Conservation (phyloP, 92 coral and sea anemone genomes). For the Phenganax marumi region DNA sequence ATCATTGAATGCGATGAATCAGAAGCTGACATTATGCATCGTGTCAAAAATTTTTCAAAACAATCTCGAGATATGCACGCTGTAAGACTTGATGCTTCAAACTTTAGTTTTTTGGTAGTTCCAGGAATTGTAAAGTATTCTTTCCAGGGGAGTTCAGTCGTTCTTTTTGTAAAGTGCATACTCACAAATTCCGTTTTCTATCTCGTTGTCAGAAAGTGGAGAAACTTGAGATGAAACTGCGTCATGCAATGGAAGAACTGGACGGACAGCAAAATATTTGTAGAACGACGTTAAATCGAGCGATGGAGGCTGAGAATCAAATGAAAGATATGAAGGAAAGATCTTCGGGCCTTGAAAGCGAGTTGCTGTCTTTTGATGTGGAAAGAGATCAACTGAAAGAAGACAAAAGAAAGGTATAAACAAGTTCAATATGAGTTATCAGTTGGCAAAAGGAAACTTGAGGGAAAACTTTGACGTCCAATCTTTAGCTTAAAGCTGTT, state of each 20-base stretch:
- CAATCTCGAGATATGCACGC: slow-evolving; percentile 21
- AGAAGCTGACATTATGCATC: slow-evolving; percentile 31
- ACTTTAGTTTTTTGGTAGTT: too few relatives aligned
- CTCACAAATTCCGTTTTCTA: background rate
- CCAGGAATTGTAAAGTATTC: too few relatives aligned
- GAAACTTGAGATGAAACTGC: slow-evolving; percentile 66
- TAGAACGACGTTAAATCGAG: slow-evolving; percentile 89
- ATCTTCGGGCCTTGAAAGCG: slow-evolving; percentile 89
- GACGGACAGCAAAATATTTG: slow-evolving; percentile 91
- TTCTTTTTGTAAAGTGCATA: too few relatives aligned
- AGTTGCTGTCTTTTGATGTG: slow-evolving; percentile 85
- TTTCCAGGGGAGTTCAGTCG: too few relatives aligned
- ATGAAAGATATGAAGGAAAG: slow-evolving; percentile 81
- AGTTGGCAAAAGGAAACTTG: background rate
- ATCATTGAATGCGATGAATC: slow-evolving; percentile 23
- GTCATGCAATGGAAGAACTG: slow-evolving; percentile 81
- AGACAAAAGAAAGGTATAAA: slow-evolving; percentile 80
- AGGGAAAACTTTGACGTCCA: slow-evolving; percentile 1
- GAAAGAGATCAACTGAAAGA: slow-evolving; percentile 91
- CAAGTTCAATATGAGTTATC: background rate
- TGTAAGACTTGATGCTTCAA: background rate
- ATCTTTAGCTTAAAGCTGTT: background rate
- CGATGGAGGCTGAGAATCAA: slow-evolving; percentile 85
- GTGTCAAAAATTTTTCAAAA: slow-evolving; percentile 23
- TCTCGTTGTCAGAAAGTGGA: slow-evolving; percentile 70